Evolutionary conservation across 2,888 invertebrate genomes (phyloP).

Genomic region (Apamea monoglypha): DNA sequence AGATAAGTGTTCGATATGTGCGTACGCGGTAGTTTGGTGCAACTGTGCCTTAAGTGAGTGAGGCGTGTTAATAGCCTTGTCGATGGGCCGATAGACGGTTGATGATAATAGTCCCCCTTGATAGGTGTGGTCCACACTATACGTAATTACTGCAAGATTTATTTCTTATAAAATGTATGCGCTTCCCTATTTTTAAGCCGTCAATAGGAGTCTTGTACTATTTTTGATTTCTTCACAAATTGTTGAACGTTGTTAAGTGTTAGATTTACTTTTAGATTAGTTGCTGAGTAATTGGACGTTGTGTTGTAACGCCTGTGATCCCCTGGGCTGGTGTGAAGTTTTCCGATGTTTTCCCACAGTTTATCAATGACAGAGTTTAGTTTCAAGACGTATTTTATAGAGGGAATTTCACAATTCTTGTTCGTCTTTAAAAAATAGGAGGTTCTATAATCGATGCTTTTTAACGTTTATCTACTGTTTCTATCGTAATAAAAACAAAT

Average conservation of each 20-base stretch:
- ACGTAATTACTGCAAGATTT: conserved; percentile 73
- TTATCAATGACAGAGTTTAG: conserved; percentile 25
- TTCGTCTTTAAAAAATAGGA: background rate
- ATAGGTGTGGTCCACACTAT: conserved; percentile 76
- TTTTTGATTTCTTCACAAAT: conserved; percentile 62
- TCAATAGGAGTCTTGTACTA: conserved; percentile 60
- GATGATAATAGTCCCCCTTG: conserved; percentile 71
- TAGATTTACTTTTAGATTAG: conserved; percentile 63
- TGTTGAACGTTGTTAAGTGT: conserved; percentile 54
- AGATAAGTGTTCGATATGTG: conserved; percentile 48
- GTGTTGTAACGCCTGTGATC: conserved; percentile 39
- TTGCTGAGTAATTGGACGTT: conserved; percentile 54
- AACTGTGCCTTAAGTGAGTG: conserved; percentile 64
- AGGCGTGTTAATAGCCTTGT: conserved; percentile 77
- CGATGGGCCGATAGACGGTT: conserved; percentile 72
- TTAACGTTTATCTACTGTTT: background rate
- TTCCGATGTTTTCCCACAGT: conserved; percentile 46
- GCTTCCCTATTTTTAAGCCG: conserved; percentile 66
- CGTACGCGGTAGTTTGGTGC: conserved; percentile 51
- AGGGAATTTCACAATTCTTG: background rate
- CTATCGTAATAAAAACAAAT: background rate
- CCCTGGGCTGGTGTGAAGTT: conserved; percentile 35
- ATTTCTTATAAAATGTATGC: conserved; percentile 68
- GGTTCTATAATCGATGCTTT: too few species aligned
- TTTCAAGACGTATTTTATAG: conserved; percentile 16